Conservation (phyloP, 1,140 invertebrate genomes). For the Lasioglossum albipes region DNA sequence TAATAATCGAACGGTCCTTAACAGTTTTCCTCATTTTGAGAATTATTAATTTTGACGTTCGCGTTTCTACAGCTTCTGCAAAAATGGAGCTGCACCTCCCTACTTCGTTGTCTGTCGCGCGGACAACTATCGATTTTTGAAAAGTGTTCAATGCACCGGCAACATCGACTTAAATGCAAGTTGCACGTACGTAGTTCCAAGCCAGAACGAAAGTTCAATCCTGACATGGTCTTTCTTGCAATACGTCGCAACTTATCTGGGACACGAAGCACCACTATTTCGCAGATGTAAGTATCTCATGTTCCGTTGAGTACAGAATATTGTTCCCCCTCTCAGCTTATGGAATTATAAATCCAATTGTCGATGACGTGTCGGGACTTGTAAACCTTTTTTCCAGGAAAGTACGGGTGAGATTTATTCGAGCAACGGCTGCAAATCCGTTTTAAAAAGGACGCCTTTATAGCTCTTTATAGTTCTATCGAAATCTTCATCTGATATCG, state of each 20-base stretch:
- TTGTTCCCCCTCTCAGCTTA: constrained; percentile 40
- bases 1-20: too few relatives aligned
- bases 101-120: not conserved
- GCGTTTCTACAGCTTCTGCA: too few relatives aligned
- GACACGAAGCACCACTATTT: not conserved
- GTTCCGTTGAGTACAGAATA: constrained; percentile 40
- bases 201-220: constrained; percentile 38
- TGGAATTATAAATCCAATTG: constrained; percentile 18
- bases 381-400: too few relatives aligned
- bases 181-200: constrained; percentile 35
- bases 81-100: not conserved
- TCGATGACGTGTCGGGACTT: not conserved
- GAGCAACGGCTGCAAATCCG: too few relatives aligned
- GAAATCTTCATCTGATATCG: too few relatives aligned
- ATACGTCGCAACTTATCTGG: constrained; percentile 43
- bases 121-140: constrained; percentile 22
- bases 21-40: too few relatives aligned
- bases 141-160: not conserved
- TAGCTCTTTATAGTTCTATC: too few relatives aligned
- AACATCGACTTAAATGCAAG: constrained; percentile 35
- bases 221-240: constrained; percentile 29
- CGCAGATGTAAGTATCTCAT: constrained; percentile 45
- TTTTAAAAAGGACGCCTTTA: too few relatives aligned
- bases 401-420: too few relatives aligned
- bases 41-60: too few relatives aligned